Conservation (phyloP, 2,888 invertebrate species). For the Cheilosia pagana region DNA sequence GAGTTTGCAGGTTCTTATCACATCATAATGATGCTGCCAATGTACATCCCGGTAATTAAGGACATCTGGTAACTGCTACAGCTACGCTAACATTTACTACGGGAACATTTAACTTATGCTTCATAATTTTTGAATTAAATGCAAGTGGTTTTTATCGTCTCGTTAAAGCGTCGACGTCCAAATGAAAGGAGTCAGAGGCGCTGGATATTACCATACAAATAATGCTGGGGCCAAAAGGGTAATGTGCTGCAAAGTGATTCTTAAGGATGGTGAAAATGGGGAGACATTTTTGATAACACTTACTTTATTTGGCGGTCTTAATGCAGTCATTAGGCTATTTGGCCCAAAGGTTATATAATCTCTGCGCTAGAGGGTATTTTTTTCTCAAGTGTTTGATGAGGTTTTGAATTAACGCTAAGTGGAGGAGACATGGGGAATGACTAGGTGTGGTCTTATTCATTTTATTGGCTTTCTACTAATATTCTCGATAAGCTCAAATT, state of each 20-base stretch:
- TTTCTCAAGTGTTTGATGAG: too few relatives aligned
- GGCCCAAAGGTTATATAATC: background rate
- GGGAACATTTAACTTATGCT: slow-evolving; percentile 21
- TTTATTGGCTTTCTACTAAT: too few relatives aligned
- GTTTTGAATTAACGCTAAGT: too few relatives aligned
- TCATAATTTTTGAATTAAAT: slow-evolving; percentile 63
- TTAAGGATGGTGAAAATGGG: slow-evolving; percentile 5
- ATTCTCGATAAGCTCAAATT: too few relatives aligned
- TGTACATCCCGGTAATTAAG: slow-evolving; percentile 62
- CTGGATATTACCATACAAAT: slow-evolving; percentile 42
- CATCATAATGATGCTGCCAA: slow-evolving; percentile 35
- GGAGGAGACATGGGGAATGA: too few relatives aligned
- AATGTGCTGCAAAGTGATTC: slow-evolving; percentile 55
- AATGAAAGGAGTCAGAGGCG: slow-evolving; percentile 12
- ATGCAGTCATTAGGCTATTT: slow-evolving; percentile 32
- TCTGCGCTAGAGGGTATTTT: background rate
- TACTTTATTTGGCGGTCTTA: slow-evolving; percentile 23
- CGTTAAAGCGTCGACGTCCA: background rate
- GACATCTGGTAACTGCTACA: slow-evolving; percentile 54
- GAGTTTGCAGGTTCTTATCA: slow-evolving; percentile 60
- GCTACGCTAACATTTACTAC: slow-evolving; percentile 2
- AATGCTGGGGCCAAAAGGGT: slow-evolving; percentile 35
- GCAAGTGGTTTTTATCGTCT: slow-evolving; percentile 50
- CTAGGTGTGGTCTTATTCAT: too few relatives aligned
- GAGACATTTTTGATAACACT: slow-evolving; percentile 24